Base-by-base conservation (phyloP, 2,888 invertebrate genomes). In the Thyatira batis region DNA sequence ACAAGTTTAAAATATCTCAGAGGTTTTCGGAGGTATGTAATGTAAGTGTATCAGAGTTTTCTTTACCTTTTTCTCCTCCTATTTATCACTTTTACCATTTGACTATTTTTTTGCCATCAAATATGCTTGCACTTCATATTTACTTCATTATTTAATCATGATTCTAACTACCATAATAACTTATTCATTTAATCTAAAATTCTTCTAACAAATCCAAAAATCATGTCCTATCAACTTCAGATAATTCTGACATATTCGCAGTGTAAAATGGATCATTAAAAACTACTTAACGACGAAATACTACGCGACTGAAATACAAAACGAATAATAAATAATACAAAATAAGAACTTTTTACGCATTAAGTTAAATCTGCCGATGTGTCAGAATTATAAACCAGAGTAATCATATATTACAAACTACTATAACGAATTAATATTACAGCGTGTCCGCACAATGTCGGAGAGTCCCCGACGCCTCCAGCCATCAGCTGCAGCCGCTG, bases 1-100 rank as follows among this genome's bases (percentile, higher is more conserved):
- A 91, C 51, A 91, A 91, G 61, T 91, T 90, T 62, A 90, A 89
- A 67, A 85, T 92, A 73, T 89, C 91, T 9, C 89, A 92, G 60
- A 75, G 85, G 53, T 91, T 92, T 69, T 87, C 90, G 10, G 92
- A 92, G 77, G 92, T 91, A 68, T 65, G 76, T 60, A 57, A 65
- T 55, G 54, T 57, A 49, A 58, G 49, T 57, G 10, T 55, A 9
- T 21, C 51, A 1, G 45, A 21, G 25, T 33, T 30, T 48, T 49
- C 30, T 28, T 20, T 33, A 45, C 6, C 17, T 9, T 33, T 8
- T 49, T 28, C 49, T 44, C 5, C 30, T 39, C n/a, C 10, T 11
- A 11, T 33, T 33, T 13, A 13, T 1, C 13, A 17, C 8, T 33
- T 33, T 33, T 13, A 13, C 1, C 13, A 17, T 5, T 33, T 39